Percentiles rank a stretch among this genome's conserved stretches.
Evolutionary conservation across 2,113 vertebrate genomes (phyloP).

Genomic region (Cyprinus carpio): DNA sequence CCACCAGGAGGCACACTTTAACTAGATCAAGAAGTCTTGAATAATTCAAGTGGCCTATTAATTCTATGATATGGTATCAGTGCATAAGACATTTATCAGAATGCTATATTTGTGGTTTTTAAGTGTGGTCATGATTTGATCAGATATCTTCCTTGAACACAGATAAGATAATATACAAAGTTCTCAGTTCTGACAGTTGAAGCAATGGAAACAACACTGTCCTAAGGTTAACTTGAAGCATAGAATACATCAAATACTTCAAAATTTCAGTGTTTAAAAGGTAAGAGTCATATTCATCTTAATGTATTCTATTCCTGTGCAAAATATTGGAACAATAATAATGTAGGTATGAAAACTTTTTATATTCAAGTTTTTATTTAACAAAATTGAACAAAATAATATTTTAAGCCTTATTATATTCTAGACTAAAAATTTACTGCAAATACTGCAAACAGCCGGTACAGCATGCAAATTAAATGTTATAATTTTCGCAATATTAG

Average conservation of each 20-base stretch:
- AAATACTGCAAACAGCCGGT: too few species aligned
- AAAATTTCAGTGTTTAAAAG: not conserved
- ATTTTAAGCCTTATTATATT: too few species aligned
- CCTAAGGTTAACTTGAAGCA: too few species aligned
- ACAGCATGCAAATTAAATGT: too few species aligned
- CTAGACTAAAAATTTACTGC: too few species aligned
- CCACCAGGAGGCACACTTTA: conserved; percentile 37
- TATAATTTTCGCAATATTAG: too few species aligned
- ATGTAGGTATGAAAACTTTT: too few species aligned
- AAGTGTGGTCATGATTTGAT: not conserved
- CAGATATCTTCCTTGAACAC: not conserved
- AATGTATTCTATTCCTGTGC: not conserved
- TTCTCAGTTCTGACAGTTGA: not conserved
- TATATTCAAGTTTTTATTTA: not conserved
- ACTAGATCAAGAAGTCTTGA: not conserved
- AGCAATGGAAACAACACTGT: not conserved
- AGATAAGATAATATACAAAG: not conserved
- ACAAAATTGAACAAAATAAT: not conserved
- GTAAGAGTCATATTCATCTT: not conserved
- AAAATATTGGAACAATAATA: not conserved
- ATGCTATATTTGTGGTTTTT: not conserved
- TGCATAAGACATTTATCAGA: not conserved
- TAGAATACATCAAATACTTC: not conserved
- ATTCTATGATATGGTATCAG: too few species aligned
- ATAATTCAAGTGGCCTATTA: too few species aligned